These are phyloP conservation scores for Bovichtus variegatus DNA, from an alignment of 2,797 vertebrate genomes.

Conservation along the genomic window DNA sequence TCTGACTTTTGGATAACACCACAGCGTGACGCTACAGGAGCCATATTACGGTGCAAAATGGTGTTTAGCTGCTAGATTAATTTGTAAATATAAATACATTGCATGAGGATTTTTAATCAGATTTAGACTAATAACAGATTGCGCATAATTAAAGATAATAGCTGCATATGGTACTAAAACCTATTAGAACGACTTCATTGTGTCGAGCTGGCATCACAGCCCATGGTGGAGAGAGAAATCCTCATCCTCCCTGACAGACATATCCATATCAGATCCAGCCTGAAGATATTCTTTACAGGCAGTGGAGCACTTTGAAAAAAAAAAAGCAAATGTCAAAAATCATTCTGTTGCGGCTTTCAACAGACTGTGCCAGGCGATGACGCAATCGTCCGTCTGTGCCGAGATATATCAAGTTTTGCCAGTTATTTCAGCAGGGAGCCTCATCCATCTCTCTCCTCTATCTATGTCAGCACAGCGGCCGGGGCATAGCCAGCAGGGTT, in stretches of 20 bases:
- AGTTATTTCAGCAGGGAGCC: conserved; percentile 51
- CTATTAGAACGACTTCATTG: conserved; percentile 37
- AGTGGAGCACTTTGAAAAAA: conserved; percentile 10
- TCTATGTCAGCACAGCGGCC: conserved; percentile 53
- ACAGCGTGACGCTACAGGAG: background rate
- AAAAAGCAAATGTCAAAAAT: conserved; percentile 52
- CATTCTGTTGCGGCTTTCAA: conserved; percentile 43
- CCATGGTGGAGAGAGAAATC: conserved; percentile 32
- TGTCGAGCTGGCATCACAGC: conserved; percentile 35
- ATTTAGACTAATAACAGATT: conserved; percentile 45
- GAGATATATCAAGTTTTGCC: conserved; percentile 34
- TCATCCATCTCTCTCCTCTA: conserved; percentile 50
- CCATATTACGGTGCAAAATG: conserved; percentile 77
- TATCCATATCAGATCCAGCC: conserved; percentile 35
- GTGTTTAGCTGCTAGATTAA: conserved; percentile 73
- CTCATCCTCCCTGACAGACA: conserved; percentile 49
- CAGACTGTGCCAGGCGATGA: conserved; percentile 47
- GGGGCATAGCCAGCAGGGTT: conserved; percentile 65
- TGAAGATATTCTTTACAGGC: conserved; percentile 38
- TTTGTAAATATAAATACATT: conserved; percentile 1
- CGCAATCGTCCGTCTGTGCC: conserved; percentile 44
- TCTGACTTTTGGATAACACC: background rate
- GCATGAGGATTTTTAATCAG: conserved; percentile 18
- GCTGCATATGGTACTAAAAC: conserved; percentile 11
- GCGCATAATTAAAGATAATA: conserved; percentile 38